Percentiles rank a stretch among this genome's conserved stretches.
phyloP scores from a whole-genome alignment of 2,113 vertebrate genomes.

The Chaetops frenatus region DNA sequence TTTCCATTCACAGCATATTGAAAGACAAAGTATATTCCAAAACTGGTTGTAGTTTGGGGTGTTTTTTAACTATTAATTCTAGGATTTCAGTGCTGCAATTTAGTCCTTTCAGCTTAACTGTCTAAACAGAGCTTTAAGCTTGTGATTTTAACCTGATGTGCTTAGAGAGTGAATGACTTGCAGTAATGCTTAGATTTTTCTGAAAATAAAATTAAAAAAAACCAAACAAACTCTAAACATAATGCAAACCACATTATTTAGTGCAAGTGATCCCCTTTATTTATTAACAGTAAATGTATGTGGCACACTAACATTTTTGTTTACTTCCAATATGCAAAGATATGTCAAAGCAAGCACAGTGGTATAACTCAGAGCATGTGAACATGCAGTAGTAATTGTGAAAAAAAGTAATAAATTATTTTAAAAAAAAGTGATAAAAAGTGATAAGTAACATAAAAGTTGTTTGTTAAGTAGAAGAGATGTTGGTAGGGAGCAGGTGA shows the following conservation, averaged over 20 bases:
- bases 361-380: background rate
- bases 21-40: background rate
- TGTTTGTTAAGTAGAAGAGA: background rate
- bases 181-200: background rate
- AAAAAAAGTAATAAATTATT: background rate
- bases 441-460: background rate
- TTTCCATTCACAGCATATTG: background rate
- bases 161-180: background rate
- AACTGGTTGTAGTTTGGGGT: fast-evolving
- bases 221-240: fast-evolving
- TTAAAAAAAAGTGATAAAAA: background rate
- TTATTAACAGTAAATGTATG: background rate
- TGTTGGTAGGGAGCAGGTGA: background rate
- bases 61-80: background rate
- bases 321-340: background rate
- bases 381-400: background rate
- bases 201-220: too few species aligned
- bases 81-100: background rate
- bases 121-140: background rate
- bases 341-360: fast-evolving
- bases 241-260: background rate
- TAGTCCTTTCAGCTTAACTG: background rate
- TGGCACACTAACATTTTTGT: background rate
- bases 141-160: background rate
- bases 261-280: background rate